These are phyloP conservation scores for Apamea anceps DNA, from an alignment of 2,888 invertebrate species.

Conservation along the genomic window DNA sequence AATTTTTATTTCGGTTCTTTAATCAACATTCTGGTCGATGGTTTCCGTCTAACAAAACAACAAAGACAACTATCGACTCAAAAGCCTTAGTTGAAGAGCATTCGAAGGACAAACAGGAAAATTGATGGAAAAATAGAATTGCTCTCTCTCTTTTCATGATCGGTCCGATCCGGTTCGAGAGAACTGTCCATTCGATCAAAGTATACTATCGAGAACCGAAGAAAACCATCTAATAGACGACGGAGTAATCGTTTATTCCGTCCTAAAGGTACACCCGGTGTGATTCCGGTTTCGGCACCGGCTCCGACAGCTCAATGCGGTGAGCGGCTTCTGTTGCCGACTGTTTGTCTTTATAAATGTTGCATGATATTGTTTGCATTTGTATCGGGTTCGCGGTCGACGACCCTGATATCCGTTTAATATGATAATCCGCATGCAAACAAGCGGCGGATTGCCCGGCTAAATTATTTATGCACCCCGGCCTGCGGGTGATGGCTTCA, in stretches of 20 bases:
- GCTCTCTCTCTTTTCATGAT: constrained; percentile 36
- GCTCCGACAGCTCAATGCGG: constrained; percentile 48
- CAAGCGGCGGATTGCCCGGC: constrained; percentile 87
- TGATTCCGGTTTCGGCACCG: constrained; percentile 35
- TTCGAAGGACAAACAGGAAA: constrained; percentile 44
- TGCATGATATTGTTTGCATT: constrained; percentile 87
- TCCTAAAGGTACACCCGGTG: constrained; percentile 28
- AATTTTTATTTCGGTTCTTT: neutral
- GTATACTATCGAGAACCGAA: constrained; percentile 33
- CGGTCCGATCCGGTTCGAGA: constrained; percentile 30
- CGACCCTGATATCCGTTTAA: constrained; percentile 89
- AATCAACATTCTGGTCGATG: neutral
- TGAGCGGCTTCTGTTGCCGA: constrained; percentile 64
- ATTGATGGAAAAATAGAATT: constrained; percentile 41
- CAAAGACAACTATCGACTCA: constrained; percentile 20
- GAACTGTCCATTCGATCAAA: constrained; percentile 44
- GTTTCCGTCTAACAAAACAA: constrained; percentile 23
- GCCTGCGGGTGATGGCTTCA: constrained; percentile 85
- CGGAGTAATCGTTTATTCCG: constrained; percentile 30
- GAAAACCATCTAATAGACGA: constrained; percentile 34
- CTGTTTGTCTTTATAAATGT: constrained; percentile 85
- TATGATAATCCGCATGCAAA: constrained; percentile 90
- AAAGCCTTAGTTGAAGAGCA: constrained; percentile 32
- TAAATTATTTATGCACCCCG: constrained; percentile 89
- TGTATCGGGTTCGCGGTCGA: constrained; percentile 81